Evolutionary conservation across 1,140 invertebrate species (phyloP).

Genomic region (Drosophila teissieri): DNA sequence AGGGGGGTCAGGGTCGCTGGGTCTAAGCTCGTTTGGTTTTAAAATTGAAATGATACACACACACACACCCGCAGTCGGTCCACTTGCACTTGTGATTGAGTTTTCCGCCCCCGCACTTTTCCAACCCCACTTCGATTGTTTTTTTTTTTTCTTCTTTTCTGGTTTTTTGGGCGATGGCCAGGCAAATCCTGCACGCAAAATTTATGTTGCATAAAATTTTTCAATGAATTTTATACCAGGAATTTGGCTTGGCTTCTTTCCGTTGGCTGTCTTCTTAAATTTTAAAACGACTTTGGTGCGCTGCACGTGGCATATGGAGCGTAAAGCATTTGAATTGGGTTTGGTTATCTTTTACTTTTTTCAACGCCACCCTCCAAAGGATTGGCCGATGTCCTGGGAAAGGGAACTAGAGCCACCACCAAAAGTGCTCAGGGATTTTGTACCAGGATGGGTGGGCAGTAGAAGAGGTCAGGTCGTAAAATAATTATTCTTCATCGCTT

Average conservation of each 20-base stretch:
- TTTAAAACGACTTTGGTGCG: conserved; percentile 71
- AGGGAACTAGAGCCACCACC: neutral
- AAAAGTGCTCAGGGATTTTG: neutral
- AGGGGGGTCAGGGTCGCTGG: conserved; percentile 27
- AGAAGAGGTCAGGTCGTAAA: conserved; percentile 3
- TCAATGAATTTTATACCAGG: conserved; percentile 80
- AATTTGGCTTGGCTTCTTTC: conserved; percentile 74
- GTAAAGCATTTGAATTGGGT: conserved; percentile 67
- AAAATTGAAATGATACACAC: conserved; percentile 78
- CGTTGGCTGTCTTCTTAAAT: conserved; percentile 61
- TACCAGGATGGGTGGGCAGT: neutral
- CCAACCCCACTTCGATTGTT: neutral
- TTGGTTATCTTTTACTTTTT: neutral
- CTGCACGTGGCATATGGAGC: conserved; percentile 80
- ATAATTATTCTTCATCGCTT: conserved; percentile 14
- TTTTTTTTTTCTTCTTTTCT: neutral
- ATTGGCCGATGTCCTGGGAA: conserved; percentile 8
- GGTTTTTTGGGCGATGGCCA: conserved; percentile 19
- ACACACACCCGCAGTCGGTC: conserved; percentile 22
- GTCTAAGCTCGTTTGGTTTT: conserved; percentile 66
- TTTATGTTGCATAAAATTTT: conserved; percentile 83
- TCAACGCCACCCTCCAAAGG: conserved; percentile 18
- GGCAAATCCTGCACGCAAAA: conserved; percentile 78
- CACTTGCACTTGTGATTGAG: conserved; percentile 71
- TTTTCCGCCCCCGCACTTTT: conserved; percentile 30